phyloP scores from a whole-genome alignment of 1,140 invertebrate species.

The Asobara japonica region DNA sequence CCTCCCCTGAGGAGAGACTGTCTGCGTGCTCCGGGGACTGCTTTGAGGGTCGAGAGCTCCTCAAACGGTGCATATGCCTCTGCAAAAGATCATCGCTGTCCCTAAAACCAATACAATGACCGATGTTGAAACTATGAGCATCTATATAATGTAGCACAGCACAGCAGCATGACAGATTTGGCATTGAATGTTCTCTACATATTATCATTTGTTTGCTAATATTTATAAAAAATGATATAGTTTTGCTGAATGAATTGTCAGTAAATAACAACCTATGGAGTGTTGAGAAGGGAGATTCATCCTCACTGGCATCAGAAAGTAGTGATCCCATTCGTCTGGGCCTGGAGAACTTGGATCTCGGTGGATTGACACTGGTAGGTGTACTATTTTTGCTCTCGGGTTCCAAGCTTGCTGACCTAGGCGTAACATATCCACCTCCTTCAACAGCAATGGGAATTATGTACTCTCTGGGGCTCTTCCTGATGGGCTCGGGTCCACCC shows the following conservation, averaged over 20 bases:
- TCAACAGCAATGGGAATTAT: slow-evolving; percentile 92
- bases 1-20: slow-evolving; percentile 86
- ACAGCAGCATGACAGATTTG: no score
- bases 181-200: no score
- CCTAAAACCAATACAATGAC: no score
- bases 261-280: slow-evolving; percentile 62
- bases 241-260: no score
- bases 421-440: slow-evolving; percentile 86
- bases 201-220: no score
- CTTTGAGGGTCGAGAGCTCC: slow-evolving; percentile 77
- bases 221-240: no score
- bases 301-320: slow-evolving; percentile 74
- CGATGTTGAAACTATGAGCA: no score
- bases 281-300: slow-evolving; percentile 71
- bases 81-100: slow-evolving; percentile 64
- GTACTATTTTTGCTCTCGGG: slow-evolving; percentile 72
- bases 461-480: slow-evolving; percentile 88
- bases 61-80: slow-evolving; percentile 77
- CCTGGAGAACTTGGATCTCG: slow-evolving; percentile 60
- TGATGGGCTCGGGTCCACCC: slow-evolving; percentile 78
- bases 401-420: slow-evolving; percentile 78
- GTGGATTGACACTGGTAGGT: slow-evolving; percentile 52
- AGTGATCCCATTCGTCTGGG: slow-evolving; percentile 60
- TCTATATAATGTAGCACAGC: no score
- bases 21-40: slow-evolving; percentile 77